Conservation (phyloP, 2,888 invertebrate species). For the Hybos culiciformis region DNA sequence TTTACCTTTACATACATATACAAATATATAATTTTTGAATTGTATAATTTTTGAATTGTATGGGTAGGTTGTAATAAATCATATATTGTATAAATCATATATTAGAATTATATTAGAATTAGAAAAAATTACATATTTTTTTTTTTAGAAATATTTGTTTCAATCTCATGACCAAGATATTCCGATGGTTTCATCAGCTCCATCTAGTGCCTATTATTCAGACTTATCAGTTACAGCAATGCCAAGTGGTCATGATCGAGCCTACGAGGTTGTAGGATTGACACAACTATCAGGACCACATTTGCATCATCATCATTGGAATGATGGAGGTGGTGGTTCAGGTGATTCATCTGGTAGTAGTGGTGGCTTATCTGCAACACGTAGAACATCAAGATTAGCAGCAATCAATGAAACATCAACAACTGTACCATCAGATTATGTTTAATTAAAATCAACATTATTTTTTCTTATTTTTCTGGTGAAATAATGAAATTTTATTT, state of each 20-base stretch:
- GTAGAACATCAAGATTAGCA: constrained; percentile 37
- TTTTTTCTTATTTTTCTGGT: constrained; percentile 9
- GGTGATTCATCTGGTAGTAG: constrained; percentile 25
- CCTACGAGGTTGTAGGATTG: constrained; percentile 47
- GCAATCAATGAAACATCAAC: constrained; percentile 44
- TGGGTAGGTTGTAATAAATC: too few relatives aligned
- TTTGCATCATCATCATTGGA: constrained; percentile 31
- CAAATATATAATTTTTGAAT: too few relatives aligned
- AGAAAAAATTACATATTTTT: background rate
- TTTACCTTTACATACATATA: too few relatives aligned
- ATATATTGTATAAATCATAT: background rate
- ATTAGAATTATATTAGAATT: too few relatives aligned
- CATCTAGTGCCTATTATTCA: constrained; percentile 63
- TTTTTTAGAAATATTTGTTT: constrained; percentile 30
- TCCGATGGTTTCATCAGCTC: constrained; percentile 45
- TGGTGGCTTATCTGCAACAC: constrained; percentile 23
- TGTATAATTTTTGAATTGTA: too few relatives aligned
- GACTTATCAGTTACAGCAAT: constrained; percentile 46
- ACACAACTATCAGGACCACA: constrained; percentile 38
- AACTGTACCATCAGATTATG: constrained; percentile 46
- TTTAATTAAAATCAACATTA: constrained; percentile 32
- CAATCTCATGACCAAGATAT: constrained; percentile 37
- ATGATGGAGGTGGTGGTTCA: constrained; percentile 31
- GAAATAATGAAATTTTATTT: too few relatives aligned
- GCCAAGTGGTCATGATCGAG: constrained; percentile 38